Base-by-base conservation (phyloP, 2,888 invertebrate genomes). In the Andricus quercusramuli region DNA sequence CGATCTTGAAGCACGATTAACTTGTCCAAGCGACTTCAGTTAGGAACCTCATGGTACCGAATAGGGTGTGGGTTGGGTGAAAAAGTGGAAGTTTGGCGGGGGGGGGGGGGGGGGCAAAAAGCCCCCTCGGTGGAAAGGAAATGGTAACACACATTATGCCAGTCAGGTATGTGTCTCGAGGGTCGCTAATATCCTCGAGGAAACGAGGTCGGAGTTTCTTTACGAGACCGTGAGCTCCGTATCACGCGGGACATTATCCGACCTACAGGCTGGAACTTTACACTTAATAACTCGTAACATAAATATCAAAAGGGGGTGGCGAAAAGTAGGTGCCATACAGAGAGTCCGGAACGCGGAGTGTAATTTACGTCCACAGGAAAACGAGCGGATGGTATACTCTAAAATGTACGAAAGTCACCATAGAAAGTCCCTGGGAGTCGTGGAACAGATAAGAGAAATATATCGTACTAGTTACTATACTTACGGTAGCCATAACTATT, bases 261-360 rank as follows among this genome's bases (percentile, higher is more conserved):
- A 68, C 84, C 79, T 85, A 84, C 85, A 84, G 82, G 83, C 80
- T 82, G 84, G 84, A 86, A 86, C 86, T 86, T 86, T 86, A 82
- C 83, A 86, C 87, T 88, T 87, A 87, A 87, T 88, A 88, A 88
- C 86, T 83, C 88, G 83, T 83, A 86, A 85, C 87, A 86, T 87
- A 87, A 88, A 87, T 87, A 88, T 85, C 81, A 82, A 74, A 65
- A 22, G 74, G 81, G 77, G 79, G 37, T 77, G 79, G 78, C 76
- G 59, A 79, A 62, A 84, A 84, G 83, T 80, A 82, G 83, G 84
- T 84, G 83, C 62, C 68, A 32, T 68, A 79, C 79, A 82, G 67
- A 78, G 64, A 64, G 29, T 29, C 64, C 29, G 59, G 79, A 74
- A 77, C 44, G 65, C 32, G 76, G 78, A 83, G 83, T 78, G 82